These are phyloP conservation scores for Heterocephalus glaber DNA, from an alignment of 2,113 vertebrate genomes.

Conservation along the genomic window DNA sequence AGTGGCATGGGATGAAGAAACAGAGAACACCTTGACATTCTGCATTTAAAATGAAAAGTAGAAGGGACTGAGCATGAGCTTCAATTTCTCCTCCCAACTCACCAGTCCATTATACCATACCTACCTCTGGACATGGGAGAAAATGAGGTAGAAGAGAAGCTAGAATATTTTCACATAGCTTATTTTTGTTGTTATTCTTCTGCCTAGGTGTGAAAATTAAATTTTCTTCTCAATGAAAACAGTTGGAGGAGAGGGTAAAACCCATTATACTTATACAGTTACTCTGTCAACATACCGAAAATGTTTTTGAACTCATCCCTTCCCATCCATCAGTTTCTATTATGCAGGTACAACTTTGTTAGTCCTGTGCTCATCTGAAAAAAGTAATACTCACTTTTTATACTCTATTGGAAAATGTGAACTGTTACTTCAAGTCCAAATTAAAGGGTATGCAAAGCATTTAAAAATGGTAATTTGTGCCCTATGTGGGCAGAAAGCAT, in stretches of 20 bases:
- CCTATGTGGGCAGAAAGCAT: background rate
- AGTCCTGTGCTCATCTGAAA: too few relatives aligned
- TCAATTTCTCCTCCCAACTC: background rate
- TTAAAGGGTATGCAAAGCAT: background rate
- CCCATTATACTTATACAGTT: fast-evolving
- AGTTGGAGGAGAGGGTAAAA: background rate
- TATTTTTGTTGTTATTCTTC: background rate
- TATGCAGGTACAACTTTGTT: background rate
- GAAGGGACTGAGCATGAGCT: background rate
- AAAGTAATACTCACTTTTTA: background rate
- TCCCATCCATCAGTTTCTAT: background rate
- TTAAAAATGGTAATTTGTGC: background rate
- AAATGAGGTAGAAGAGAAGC: background rate
- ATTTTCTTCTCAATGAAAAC: background rate
- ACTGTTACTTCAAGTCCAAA: background rate
- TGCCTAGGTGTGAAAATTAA: background rate
- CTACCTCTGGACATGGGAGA: background rate
- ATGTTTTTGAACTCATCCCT: background rate
- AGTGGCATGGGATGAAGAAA: background rate
- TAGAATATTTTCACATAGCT: background rate
- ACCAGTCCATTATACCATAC: too few relatives aligned
- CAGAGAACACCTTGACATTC: background rate
- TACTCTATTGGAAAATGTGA: background rate
- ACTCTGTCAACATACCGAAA: background rate
- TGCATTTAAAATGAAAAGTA: background rate